These are phyloP conservation scores for Trinectes maculatus DNA, from an alignment of 2,113 vertebrate species.

Conservation along the genomic window DNA sequence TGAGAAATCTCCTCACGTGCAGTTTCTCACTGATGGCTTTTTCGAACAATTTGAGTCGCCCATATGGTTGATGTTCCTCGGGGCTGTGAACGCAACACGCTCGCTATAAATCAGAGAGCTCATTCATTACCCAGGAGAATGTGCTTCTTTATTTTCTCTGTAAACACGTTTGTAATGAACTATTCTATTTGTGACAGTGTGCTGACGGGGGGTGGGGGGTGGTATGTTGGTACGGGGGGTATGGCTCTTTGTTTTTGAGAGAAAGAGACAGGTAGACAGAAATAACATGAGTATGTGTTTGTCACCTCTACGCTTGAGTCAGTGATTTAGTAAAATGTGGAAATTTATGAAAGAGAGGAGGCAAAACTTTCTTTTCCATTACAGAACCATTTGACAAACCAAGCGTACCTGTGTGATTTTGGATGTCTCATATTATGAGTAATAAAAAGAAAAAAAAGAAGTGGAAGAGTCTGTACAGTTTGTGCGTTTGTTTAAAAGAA, in stretches of 20 bases:
- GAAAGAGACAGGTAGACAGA: not conserved
- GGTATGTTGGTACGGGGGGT: no score
- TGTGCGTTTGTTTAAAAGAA: slow-evolving; percentile 48
- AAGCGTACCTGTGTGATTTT: slow-evolving; percentile 1
- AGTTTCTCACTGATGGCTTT: slow-evolving; percentile 13
- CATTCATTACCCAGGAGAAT: slow-evolving; percentile 35
- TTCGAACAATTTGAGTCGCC: slow-evolving; percentile 7
- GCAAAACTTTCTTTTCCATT: slow-evolving; percentile 9
- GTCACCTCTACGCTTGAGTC: not conserved
- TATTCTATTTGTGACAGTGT: slow-evolving; percentile 42
- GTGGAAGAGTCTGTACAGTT: not conserved
- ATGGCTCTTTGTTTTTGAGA: slow-evolving; percentile 17
- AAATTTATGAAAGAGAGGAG: not conserved
- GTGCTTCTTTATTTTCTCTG: slow-evolving; percentile 31
- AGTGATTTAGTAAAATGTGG: not conserved
- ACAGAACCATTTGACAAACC: not conserved
- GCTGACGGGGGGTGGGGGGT: not conserved
- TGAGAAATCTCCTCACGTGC: slow-evolving; percentile 14
- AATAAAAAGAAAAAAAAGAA: slow-evolving; percentile 20
- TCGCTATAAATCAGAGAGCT: slow-evolving; percentile 36
- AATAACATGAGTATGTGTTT: not conserved
- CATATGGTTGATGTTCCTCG: slow-evolving; percentile 20
- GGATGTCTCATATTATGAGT: slow-evolving; percentile 1
- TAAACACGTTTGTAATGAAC: slow-evolving; percentile 49
- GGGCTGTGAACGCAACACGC: slow-evolving; percentile 28